phyloP scores from a whole-genome alignment of 2,888 invertebrate genomes.

The Allophyes oxyacanthae region DNA sequence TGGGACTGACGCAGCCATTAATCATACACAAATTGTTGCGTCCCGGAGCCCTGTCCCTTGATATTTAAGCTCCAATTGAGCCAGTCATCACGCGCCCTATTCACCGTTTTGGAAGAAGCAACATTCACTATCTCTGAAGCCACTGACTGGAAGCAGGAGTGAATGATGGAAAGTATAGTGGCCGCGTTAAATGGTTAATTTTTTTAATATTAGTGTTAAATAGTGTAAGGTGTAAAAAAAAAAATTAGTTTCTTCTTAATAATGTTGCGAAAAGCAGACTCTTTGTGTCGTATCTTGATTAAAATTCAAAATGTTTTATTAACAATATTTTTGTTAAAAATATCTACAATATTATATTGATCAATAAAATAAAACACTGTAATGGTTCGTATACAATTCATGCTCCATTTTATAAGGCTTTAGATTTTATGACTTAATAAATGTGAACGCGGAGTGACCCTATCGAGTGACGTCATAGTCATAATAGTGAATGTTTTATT shows the following conservation, averaged over 20 bases:
- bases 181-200: conserved; percentile 27
- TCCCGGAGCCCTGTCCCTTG: conserved; percentile 59
- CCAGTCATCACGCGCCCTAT: conserved; percentile 76
- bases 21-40: conserved; percentile 63
- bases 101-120: conserved; percentile 66
- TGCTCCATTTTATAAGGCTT: conserved; percentile 41
- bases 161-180: conserved; percentile 59
- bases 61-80: conserved; percentile 77
- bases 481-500: conserved; percentile 84
- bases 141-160: conserved; percentile 56
- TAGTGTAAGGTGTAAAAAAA: background rate
- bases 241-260: no score
- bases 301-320: no score
- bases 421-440: conserved; percentile 51
- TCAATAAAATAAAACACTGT: conserved; percentile 31
- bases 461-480: conserved; percentile 58
- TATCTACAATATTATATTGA: conserved; percentile 2
- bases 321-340: no score
- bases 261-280: no score
- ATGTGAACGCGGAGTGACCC: conserved; percentile 45
- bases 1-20: conserved; percentile 45
- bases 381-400: conserved; percentile 34
- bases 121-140: conserved; percentile 56
- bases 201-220: conserved; percentile 39
- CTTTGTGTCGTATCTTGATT: no score